Conservation (phyloP, 2,888 invertebrate genomes). For the Agrilus mali region DNA sequence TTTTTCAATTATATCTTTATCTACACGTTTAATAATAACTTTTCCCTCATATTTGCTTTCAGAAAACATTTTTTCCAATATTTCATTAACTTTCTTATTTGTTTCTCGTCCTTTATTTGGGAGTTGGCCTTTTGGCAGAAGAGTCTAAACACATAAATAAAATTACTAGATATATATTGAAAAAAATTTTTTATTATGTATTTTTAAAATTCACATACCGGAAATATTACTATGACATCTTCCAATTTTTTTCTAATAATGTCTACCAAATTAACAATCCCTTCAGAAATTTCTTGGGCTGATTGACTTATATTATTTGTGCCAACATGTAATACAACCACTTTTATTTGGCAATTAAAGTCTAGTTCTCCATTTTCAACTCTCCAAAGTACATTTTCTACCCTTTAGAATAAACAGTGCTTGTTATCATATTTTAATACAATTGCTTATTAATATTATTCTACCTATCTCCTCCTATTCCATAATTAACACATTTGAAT, state of each 20-base stretch:
- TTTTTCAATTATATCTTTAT: conserved; percentile 33
- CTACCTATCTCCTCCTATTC: conserved; percentile 51
- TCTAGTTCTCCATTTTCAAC: conserved; percentile 55
- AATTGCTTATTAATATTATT: not conserved
- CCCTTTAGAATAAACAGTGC: conserved; percentile 23
- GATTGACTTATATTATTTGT: conserved; percentile 53
- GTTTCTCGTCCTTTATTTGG: not conserved
- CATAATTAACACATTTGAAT: conserved; percentile 57
- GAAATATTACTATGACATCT: conserved; percentile 39
- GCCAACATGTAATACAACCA: conserved; percentile 49
- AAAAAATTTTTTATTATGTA: too few relatives aligned
- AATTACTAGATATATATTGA: too few relatives aligned
- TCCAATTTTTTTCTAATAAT: conserved; percentile 43
- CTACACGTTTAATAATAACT: conserved; percentile 29
- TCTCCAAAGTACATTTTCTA: conserved; percentile 57
- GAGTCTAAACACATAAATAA: not conserved
- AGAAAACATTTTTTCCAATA: too few relatives aligned
- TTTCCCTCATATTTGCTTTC: conserved; percentile 10
- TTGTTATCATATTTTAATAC: not conserved
- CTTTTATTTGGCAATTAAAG: conserved; percentile 51
- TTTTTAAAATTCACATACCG: conserved; percentile 36
- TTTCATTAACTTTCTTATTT: not conserved
- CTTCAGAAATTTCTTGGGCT: conserved; percentile 47
- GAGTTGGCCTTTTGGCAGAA: not conserved
- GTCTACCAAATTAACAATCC: conserved; percentile 46